Evolutionary conservation across 1,140 invertebrate species (phyloP), one percentile per base, ranked within the genome.

Genomic region (Diorhabda sublineata): DNA sequence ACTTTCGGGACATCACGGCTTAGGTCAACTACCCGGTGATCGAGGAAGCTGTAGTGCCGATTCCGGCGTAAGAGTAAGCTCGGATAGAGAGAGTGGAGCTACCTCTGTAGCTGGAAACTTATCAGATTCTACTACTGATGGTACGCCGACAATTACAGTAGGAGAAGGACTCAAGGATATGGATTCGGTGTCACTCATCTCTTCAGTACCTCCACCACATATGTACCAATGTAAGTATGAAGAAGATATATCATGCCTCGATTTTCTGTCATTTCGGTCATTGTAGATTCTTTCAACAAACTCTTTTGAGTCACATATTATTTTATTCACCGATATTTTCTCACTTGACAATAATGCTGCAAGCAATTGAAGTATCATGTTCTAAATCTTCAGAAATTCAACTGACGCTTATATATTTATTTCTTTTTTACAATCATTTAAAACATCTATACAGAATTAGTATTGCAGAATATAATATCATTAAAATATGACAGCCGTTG

Each of bases 21-120:
- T 77, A 71, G 86, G 79, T 72, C 85, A 78, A 75, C 82, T 82
- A 61, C 84, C 89, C 3, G 91, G 90, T 2, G 92, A 94, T 78
- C 82, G 92, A 57, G 92, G 92, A 65, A 93, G 91, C 75, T 93
- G 92, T 81, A 93, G 91, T 75, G 92, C 92, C n/a, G 93, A 94
- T 80, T 93, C 91, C 26, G 92, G 91, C 26, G 90, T 92, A 2
- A 84, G 92, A 72, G 90, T 92, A 62, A 92, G 90, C 78, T 93
- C 91, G 74, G 92, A 94, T 77, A 82, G 90, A 42, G 90, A 92
- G 75, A 91, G 89, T 73, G 85, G 89, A 5, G 91, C 90, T 2
- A 89, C 88, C 44, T 89, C 89, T 58, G 85, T 88, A 44, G 88
- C 89, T 47, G 90, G 90, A 47, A 92, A 92, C 82, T 82, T 92